phyloP scores from a whole-genome alignment of 1,140 invertebrate genomes.

The Cyclargus thomasi region DNA sequence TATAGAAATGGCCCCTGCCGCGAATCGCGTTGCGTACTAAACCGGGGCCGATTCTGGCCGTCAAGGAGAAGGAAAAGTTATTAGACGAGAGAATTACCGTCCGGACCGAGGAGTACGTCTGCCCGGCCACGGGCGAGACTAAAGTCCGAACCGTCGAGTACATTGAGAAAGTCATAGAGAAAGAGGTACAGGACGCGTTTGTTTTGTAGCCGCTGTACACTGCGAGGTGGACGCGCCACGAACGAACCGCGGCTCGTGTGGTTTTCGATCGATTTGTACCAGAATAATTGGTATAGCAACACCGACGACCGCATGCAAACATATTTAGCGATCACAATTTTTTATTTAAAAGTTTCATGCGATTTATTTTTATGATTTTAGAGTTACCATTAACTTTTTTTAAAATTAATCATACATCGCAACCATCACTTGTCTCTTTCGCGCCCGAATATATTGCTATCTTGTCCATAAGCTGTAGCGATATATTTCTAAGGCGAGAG shows the following conservation, averaged over 20 bases:
- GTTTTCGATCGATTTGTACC: background rate
- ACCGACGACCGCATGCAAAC: background rate
- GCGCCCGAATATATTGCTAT: no score
- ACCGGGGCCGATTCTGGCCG: conserved; percentile 85
- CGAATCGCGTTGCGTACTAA: conserved; percentile 89
- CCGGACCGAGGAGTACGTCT: conserved; percentile 91
- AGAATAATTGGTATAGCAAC: background rate
- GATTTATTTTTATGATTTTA: no score
- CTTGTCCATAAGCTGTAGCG: no score
- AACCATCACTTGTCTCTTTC: no score
- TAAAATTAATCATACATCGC: no score
- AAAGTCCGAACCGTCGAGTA: conserved; percentile 92
- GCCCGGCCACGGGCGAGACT: conserved; percentile 88
- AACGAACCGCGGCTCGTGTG: background rate
- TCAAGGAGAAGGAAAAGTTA: conserved; percentile 91
- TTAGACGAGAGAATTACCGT: conserved; percentile 90
- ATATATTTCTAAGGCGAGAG: no score
- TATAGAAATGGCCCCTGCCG: conserved; percentile 78
- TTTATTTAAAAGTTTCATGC: no score
- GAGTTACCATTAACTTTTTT: no score
- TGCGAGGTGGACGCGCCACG: conserved; percentile 38
- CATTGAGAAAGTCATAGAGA: conserved; percentile 95
- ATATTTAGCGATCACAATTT: no score
- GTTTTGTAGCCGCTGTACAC: conserved; percentile 64
- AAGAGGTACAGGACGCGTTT: conserved; percentile 85